A percentile compares a stretch with the other conserved stretches of the same genome.
Conservation (phyloP, 2,797 vertebrate species). For the Anguilla anguilla region DNA sequence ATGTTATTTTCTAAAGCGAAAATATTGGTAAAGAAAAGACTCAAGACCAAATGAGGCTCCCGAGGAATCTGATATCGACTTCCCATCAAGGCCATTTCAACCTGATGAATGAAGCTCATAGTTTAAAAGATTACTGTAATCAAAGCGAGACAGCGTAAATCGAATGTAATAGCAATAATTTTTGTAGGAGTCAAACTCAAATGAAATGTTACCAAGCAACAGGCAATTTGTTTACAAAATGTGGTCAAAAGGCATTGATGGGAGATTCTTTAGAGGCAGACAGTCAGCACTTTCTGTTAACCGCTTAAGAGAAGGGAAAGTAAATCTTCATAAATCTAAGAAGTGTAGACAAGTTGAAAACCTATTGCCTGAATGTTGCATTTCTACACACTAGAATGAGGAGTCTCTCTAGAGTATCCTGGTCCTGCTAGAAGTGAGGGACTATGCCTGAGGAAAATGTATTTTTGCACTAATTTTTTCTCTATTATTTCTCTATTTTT, state of each 20-base stretch:
- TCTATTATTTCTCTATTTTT: not conserved
- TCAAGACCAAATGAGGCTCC: slow-evolving; percentile 5
- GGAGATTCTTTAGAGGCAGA: slow-evolving; percentile 72
- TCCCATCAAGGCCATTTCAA: slow-evolving; percentile 42
- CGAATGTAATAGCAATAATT: slow-evolving; percentile 84
- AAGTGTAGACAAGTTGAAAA: slow-evolving; percentile 49
- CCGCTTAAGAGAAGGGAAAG: slow-evolving; percentile 58
- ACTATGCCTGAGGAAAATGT: not conserved
- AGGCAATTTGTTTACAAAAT: slow-evolving; percentile 80
- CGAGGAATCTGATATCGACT: slow-evolving; percentile 52
- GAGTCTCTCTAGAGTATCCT: not conserved
- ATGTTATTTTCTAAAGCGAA: not conserved
- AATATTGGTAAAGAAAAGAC: slow-evolving; percentile 24
- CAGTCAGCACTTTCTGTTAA: slow-evolving; percentile 81
- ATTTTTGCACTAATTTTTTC: not conserved
- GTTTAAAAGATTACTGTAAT: slow-evolving; percentile 85
- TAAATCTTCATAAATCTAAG: slow-evolving; percentile 62
- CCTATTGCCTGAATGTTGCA: slow-evolving; percentile 56
- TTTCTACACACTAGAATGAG: slow-evolving; percentile 41
- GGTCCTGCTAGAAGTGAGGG: not conserved
- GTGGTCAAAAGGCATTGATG: slow-evolving; percentile 78
- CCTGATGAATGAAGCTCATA: slow-evolving; percentile 69
- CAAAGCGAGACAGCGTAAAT: slow-evolving; percentile 77
- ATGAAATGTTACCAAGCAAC: slow-evolving; percentile 88
- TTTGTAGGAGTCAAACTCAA: slow-evolving; percentile 77